These are phyloP conservation scores for Ginglymostoma cirratum DNA, from an alignment of 2,113 vertebrate species.

Conservation along the genomic window DNA sequence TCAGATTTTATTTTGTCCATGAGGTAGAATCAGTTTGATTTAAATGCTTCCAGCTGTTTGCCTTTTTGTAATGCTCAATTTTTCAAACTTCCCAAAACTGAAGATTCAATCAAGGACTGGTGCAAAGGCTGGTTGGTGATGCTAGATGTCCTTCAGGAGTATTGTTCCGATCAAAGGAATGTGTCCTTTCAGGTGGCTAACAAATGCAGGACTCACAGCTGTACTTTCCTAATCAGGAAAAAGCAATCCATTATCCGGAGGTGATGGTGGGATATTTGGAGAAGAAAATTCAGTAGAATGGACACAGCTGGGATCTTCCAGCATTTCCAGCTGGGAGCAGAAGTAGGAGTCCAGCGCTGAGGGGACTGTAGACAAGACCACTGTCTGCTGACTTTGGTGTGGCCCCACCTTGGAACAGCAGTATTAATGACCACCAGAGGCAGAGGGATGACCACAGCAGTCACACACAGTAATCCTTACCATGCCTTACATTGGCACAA, in stretches of 20 bases:
- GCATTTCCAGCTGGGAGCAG: not conserved
- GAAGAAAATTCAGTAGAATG: not conserved
- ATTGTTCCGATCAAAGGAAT: not conserved
- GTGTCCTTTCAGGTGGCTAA: not conserved
- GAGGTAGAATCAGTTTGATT: not conserved
- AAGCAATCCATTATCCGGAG: too few relatives aligned
- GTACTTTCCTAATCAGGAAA: too few relatives aligned
- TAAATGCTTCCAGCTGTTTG: not conserved
- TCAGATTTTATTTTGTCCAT: too few relatives aligned
- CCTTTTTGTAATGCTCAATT: not conserved
- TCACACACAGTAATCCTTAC: too few relatives aligned
- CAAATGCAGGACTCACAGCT: not conserved
- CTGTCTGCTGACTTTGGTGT: not conserved
- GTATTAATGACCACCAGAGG: not conserved
- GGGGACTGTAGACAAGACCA: not conserved
- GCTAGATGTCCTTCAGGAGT: not conserved
- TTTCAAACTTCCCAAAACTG: not conserved
- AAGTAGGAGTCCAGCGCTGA: not conserved
- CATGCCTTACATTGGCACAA: not conserved
- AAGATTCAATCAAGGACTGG: not conserved
- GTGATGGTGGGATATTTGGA: too few relatives aligned
- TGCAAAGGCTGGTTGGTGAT: not conserved
- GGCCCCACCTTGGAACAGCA: not conserved
- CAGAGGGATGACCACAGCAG: not conserved
- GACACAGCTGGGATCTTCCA: not conserved